Conservation (phyloP, 1,140 invertebrate species). For the Cherax quadricarinatus region DNA sequence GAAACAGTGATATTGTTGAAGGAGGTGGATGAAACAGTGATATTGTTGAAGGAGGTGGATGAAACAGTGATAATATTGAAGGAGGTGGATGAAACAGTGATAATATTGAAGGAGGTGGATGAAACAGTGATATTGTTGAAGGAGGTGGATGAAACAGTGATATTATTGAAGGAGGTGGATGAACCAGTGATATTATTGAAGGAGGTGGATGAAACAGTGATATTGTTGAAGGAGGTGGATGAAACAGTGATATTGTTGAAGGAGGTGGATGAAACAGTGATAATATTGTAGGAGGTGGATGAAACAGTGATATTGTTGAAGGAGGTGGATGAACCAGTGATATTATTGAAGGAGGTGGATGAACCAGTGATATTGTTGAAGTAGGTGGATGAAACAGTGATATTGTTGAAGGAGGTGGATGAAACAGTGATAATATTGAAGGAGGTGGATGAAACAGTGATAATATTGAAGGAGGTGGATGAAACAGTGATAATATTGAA, state of each 20-base stretch:
- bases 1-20: not conserved
- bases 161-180: not conserved
- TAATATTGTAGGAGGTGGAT: not conserved
- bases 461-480: not conserved
- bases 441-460: not conserved
- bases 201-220: not conserved
- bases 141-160: not conserved
- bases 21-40: not conserved
- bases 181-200: not conserved
- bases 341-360: too few species aligned
- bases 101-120: not conserved
- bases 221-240: too few species aligned
- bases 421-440: too few species aligned
- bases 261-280: not conserved
- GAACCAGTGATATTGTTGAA: too few species aligned
- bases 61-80: not conserved
- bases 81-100: not conserved
- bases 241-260: too few species aligned
- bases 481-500: not conserved
- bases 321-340: too few species aligned
- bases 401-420: not conserved
- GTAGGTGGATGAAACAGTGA: not conserved
- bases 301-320: not conserved
- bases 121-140: not conserved
- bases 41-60: not conserved